Base-by-base conservation (phyloP, 2,113 vertebrate genomes). In the Amphiprion ocellaris region DNA sequence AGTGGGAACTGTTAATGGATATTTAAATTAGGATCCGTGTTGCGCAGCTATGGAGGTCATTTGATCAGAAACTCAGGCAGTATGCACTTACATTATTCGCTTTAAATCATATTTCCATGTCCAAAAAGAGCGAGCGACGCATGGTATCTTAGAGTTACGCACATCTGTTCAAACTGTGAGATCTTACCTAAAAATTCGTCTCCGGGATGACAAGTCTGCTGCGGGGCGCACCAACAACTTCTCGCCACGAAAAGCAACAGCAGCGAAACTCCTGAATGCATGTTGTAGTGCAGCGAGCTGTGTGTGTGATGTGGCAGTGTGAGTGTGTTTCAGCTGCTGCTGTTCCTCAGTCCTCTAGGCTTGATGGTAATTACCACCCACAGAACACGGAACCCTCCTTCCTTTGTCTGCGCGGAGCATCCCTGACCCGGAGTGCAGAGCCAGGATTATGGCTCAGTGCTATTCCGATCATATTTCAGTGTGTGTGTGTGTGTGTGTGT, bases 271-370 rank as follows among this genome's bases (percentile, higher is more conserved):
- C 95, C 66, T 1, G 64, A 89, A 86, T 50, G 90, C 95, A 95
- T 95, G 82, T 72, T 77, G 68, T 10, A 10, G 72, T 33, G 59
- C 64, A n/a, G 79, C 79, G 76, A 72, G 4, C 84, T 69, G 92
- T 50, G 21, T 16, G 86, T 58, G 88, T 93, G 96, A 96, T 96
- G 96, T 96, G 96, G 97, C 97, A 95, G 86, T 26, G 53, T 9
- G 47, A 1, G 9, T 26, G 50, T n/a, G 61, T 68, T 47, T 24
- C 39, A 46, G 68, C 71, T 52, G 33, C 17, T 50, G 16, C 49
- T n/a, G 41, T 15, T 70, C 71, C 37, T 59, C 28, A 11, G 12
- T 66, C 21, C 59, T 56, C 28, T 17, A 2, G 24, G 49, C 65
- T 26, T 61, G 56, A 66, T 53, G 80, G 39, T 81, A 82, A 88